Evolutionary conservation across 2,797 vertebrate genomes (phyloP), one percentile per base, ranked within the genome.

Genomic region (Mormyrops attenuatus): DNA sequence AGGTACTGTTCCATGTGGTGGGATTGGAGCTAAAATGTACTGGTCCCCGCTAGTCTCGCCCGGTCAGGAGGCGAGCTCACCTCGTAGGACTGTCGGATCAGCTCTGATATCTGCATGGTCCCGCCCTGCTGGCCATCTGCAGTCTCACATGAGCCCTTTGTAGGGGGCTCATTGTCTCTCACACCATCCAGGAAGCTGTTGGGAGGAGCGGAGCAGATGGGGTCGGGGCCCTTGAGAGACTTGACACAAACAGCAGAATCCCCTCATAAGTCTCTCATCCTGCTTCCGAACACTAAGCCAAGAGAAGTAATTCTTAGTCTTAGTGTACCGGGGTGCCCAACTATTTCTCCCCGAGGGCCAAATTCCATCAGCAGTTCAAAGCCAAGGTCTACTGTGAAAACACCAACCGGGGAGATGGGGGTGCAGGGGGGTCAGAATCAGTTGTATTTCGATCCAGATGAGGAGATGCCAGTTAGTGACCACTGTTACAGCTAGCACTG

Each of bases 141-240:
- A 0, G 93, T 94, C 89, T 96, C 96, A 50, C 92, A 95, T 90
- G 17, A 94, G 91, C 9, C 94, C 91, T 92, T 95, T 38, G 93
- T 91, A 0, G 94, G 92, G 55, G 94, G 94, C 26, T 97, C 97
- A 44, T 97, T 96, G 0, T 95, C 96, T 93, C 95, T 96, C 57
- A 99, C 95, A 92, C 97, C 96, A 87, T 99, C 98, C 90, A 99
- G 95, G 93, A 99, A 99, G 93, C 98, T 99, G 91, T 77, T 2
- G 89, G 15, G 82, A 44, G 13, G 1, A 0, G 20, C 8, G 8
- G 30, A 50, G 9, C 2, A 8, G 9, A 85, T 85, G 82, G n/a
- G 82, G 8, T 41, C 3, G n/a, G 7, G 82, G 41, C 6, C 38
- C 77, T 82, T 47, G 20, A 85, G 47, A 3, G 4, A 50, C 8